phyloP scores from a whole-genome alignment of 30 jellyfish, hydroid and myxozoan genomes.

The Hydra vulgaris region DNA sequence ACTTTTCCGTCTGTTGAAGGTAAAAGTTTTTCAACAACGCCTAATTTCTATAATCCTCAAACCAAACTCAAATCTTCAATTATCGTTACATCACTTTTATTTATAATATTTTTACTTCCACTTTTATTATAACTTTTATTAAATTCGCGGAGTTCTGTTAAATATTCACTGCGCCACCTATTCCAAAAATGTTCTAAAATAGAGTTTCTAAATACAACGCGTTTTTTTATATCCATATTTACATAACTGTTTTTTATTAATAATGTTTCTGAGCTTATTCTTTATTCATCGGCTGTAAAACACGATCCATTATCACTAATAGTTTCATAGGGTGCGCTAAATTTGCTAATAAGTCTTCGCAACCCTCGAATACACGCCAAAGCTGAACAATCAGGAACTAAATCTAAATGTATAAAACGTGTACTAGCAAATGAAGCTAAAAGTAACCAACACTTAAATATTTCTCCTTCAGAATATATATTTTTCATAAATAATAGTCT shows the following conservation, averaged over 20 bases:
- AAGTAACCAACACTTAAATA: constrained; percentile 25
- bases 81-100: not conserved
- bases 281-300: not conserved
- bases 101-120: not conserved
- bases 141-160: not conserved
- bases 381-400: constrained; percentile 10
- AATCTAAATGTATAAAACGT: constrained; percentile 32
- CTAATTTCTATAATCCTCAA: not conserved
- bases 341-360: constrained; percentile 8
- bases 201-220: not conserved
- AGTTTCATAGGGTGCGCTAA: constrained; percentile 3
- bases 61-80: not conserved
- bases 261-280: not conserved
- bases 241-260: not conserved
- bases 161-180: not conserved
- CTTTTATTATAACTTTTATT: not conserved
- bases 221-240: not conserved
- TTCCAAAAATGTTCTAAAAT: not conserved
- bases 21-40: not conserved
- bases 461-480: not conserved
- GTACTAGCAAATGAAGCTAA: constrained; percentile 30
- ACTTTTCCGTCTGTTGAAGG: not conserved
- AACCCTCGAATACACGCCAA: constrained; percentile 26
- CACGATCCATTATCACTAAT: constrained; percentile 30
- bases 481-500: constrained; percentile 15